A percentile compares a stretch with the other conserved stretches of the same genome.
These are phyloP conservation scores for Cephus cinctus DNA, from an alignment of 1,140 invertebrate genomes.

Conservation along the genomic window DNA sequence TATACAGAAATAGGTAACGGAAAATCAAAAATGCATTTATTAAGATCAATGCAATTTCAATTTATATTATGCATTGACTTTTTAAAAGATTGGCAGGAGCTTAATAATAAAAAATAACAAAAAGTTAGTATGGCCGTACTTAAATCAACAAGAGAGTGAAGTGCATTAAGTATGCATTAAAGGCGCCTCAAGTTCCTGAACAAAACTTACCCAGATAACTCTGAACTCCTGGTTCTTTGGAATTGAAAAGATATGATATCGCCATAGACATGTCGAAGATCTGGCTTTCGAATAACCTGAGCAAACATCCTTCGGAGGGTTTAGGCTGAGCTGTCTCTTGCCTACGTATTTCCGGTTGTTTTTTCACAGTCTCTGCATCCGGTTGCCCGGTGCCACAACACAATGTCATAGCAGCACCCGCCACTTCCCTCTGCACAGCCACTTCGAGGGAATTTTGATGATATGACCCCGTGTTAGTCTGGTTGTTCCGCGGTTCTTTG, in stretches of 20 bases:
- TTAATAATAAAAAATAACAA: not conserved
- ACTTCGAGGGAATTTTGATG: slow-evolving; percentile 23
- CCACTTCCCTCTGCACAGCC: slow-evolving; percentile 35
- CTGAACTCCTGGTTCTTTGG: slow-evolving; percentile 96
- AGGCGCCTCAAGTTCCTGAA: not conserved
- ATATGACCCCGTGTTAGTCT: slow-evolving; percentile 3
- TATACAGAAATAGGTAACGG: not conserved
- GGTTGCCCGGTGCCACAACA: slow-evolving; percentile 49
- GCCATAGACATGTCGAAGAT: slow-evolving; percentile 98
- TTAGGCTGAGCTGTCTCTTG: slow-evolving; percentile 51
- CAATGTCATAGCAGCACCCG: slow-evolving; percentile 50
- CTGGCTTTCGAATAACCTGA: slow-evolving; percentile 94
- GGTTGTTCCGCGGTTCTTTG: slow-evolving; percentile 24
- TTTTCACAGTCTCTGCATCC: slow-evolving; percentile 34
- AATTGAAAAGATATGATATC: slow-evolving; percentile 96
- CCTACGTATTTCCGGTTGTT: slow-evolving; percentile 34
- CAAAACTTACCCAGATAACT: slow-evolving; percentile 81
- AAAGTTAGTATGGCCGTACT: no score
- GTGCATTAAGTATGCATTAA: no score
- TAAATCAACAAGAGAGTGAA: no score
- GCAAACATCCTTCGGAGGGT: slow-evolving; percentile 61
- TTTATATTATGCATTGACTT: not conserved
- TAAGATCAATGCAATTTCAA: not conserved
- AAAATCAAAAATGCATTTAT: not conserved
- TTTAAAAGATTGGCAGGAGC: not conserved